phyloP scores from a whole-genome alignment of 2,113 vertebrate species.

The Etheostoma cragini region DNA sequence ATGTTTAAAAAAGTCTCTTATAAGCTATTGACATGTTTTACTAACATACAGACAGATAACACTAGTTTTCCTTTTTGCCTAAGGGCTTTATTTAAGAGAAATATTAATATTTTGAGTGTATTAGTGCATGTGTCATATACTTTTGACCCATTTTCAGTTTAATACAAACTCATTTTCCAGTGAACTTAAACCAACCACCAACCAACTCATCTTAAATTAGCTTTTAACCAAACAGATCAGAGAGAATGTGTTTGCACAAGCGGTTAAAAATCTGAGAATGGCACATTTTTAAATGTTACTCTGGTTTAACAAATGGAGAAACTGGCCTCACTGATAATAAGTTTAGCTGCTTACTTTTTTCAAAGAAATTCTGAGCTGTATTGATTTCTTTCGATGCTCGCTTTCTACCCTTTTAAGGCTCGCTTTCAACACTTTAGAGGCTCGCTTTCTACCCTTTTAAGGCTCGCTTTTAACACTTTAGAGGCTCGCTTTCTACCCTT shows the following conservation, averaged over 20 bases:
- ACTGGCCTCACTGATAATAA: neutral
- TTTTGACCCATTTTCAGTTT: neutral
- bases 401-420: too few species aligned
- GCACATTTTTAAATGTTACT: neutral
- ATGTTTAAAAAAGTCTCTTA: neutral
- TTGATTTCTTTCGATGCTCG: too few species aligned
- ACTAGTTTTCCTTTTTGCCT: neutral
- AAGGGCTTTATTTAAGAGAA: too few species aligned
- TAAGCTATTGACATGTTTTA: neutral
- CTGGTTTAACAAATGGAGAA: neutral
- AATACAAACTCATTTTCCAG: neutral
- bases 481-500: too few species aligned
- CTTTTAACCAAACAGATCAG: neutral
- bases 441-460: too few species aligned
- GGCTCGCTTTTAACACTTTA: too few species aligned
- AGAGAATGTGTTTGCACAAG: neutral
- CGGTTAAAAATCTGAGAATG: neutral
- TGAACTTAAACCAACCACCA: neutral
- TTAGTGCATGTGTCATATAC: too few species aligned
- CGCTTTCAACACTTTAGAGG: fast-evolving
- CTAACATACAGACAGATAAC: neutral
- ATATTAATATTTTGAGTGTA: too few species aligned
- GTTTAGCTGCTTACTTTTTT: neutral
- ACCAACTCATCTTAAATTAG: neutral
- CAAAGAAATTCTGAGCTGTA: neutral